Evolutionary conservation across 64 coral and sea anemone species (phyloP), one percentile per base, ranked within the genome.

Genomic region (Dendrophyllia cribrosa): DNA sequence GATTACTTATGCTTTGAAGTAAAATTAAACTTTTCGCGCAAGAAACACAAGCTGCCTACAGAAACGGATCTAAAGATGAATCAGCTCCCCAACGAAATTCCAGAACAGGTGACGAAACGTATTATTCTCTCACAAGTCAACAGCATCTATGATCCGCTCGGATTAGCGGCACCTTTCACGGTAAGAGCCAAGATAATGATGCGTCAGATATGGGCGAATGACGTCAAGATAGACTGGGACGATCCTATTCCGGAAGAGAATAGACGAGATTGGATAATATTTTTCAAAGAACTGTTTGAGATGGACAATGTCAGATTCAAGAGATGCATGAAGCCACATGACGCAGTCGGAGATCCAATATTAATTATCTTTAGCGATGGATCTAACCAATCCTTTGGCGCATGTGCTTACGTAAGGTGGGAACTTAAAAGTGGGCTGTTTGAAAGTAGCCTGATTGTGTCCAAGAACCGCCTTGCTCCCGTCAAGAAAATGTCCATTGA

Each of bases 1-100:
- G 91, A 93, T 47, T 7, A 72, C 19, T 74, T 92, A 12, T 44
- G 43, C 58, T 92, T 92, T 58, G 16, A 74, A 74, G 90, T 51
- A 3, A 92, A 85, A 62, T 58, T 92, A 7, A 50, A 85, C 45
- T 92, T 92, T 25, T 85, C 69, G 6, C 43, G 44, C 4, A 85
- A 48, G 71, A 69, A 83, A 46, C 16, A 60, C 23, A 75, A 13
- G 51, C 51, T 53, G 51, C 51, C 4, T 53, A 53, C 51, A 4
- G 51, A 53, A 9, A 4, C 51, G 51, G 51, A 53, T 53, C 4
- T 53, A 53, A 9, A 53, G 9, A 5, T 5, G 4, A 4, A 53
- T 53, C 51, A 53, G 9, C 51, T 53, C 4, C 4, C 4, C 4
- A 9, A 53, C 4, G 9, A 13, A 13, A 6, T 70, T 20, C 66